phyloP scores from a whole-genome alignment of 2,888 invertebrate species.

The Choristoneura rosaceana region DNA sequence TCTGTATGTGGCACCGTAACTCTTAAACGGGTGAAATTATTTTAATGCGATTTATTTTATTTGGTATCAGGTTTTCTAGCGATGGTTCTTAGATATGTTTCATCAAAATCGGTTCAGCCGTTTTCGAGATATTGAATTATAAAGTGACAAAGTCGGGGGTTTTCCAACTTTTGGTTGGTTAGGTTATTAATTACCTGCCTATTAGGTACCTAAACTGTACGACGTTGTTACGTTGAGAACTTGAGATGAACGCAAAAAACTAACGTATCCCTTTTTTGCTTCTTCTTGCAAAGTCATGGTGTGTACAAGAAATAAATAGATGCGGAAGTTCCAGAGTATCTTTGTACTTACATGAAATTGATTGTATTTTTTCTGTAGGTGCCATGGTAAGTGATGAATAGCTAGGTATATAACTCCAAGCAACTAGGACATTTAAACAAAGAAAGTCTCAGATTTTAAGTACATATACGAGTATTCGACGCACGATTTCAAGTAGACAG shows the following conservation, averaged over 20 bases:
- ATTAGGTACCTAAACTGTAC: not conserved
- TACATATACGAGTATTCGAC: not conserved
- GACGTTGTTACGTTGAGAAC: too few species aligned
- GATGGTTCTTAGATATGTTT: too few species aligned
- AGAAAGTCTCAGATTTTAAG: not conserved
- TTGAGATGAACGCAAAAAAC: not conserved
- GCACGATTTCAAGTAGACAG: not conserved
- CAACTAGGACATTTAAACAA: not conserved
- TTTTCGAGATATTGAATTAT: too few species aligned
- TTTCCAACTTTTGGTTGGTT: too few species aligned
- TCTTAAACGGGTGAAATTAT: too few species aligned
- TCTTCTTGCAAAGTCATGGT: conserved; percentile 12
- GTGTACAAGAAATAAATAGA: conserved; percentile 22
- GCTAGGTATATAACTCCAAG: not conserved
- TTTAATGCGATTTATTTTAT: too few species aligned
- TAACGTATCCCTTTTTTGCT: conserved; percentile 13
- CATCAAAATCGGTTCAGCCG: too few species aligned
- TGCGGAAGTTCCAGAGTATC: conserved; percentile 10
- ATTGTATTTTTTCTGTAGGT: not conserved
- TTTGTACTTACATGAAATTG: not conserved
- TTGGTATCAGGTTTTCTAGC: too few species aligned
- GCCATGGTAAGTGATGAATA: not conserved
- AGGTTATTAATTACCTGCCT: too few species aligned
- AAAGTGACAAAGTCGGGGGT: too few species aligned
- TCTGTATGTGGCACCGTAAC: too few species aligned